Conservation (phyloP, 2,113 vertebrate genomes). For the Oxyruncus cristatus region DNA sequence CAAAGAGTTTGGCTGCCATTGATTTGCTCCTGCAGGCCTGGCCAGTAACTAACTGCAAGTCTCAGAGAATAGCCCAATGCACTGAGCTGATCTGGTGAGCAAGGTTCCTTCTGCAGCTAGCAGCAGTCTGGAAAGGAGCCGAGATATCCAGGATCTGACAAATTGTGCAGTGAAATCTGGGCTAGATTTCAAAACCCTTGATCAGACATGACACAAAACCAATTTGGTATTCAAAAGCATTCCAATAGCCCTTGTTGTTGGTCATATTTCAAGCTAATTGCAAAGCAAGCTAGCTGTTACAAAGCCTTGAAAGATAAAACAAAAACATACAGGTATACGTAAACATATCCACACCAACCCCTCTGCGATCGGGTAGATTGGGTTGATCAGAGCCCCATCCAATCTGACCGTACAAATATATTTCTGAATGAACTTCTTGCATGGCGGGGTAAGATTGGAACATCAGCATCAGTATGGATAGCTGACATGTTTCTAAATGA, state of each 20-base stretch:
- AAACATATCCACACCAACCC: background rate
- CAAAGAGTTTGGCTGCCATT: background rate
- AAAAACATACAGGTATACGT: background rate
- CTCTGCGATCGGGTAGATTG: rapidly evolving
- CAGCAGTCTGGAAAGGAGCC: background rate
- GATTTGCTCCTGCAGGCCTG: background rate
- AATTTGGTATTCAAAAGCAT: background rate
- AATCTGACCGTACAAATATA: background rate
- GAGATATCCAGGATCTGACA: background rate
- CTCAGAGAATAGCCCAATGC: background rate
- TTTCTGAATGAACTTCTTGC: background rate
- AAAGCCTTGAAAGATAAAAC: background rate
- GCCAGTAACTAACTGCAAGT: background rate
- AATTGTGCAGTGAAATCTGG: constrained; percentile 6
- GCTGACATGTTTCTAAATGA: background rate
- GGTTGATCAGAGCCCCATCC: background rate
- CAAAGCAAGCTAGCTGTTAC: background rate
- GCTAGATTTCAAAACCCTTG: constrained; percentile 20
- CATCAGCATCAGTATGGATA: background rate
- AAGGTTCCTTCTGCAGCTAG: background rate
- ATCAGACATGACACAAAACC: background rate
- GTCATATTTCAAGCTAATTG: constrained; percentile 18
- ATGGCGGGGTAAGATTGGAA: background rate
- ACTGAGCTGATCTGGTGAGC: background rate
- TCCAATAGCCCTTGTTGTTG: background rate